Conservation (phyloP, 2,113 vertebrate species). For the Manacus vitellinus region DNA sequence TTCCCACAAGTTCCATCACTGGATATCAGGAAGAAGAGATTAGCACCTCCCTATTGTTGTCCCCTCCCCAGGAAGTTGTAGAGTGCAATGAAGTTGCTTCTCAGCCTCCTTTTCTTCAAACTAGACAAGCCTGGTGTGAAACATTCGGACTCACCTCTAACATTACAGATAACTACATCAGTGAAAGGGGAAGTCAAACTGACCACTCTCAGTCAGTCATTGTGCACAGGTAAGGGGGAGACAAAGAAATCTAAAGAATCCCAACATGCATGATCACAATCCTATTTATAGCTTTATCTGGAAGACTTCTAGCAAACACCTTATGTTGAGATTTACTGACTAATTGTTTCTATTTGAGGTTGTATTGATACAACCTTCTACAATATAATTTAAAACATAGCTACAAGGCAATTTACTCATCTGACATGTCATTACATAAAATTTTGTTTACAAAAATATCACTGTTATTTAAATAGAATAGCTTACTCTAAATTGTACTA, state of each 20-base stretch:
- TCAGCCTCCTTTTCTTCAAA: background rate
- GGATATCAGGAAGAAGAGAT: background rate
- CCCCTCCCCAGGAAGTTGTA: background rate
- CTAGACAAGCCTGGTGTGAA: background rate
- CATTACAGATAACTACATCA: background rate
- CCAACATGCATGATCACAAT: background rate
- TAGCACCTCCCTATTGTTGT: background rate
- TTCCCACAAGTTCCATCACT: fast-evolving
- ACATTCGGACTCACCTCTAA: background rate
- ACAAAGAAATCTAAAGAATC: background rate
- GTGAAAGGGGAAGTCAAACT: background rate
- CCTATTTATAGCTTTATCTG: background rate
- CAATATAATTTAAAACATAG: background rate
- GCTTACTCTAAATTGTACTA: background rate
- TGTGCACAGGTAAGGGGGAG: background rate
- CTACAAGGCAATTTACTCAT: background rate
- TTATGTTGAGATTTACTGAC: background rate
- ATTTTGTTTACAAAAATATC: conserved; percentile 12
- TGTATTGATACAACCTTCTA: background rate
- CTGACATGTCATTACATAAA: background rate
- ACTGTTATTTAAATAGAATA: background rate
- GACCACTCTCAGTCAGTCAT: background rate
- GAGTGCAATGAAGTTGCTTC: background rate
- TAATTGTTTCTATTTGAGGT: background rate
- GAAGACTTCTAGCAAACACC: background rate